Evolutionary conservation across 2,113 vertebrate species (phyloP).

Genomic region (Siphamia tubifer): DNA sequence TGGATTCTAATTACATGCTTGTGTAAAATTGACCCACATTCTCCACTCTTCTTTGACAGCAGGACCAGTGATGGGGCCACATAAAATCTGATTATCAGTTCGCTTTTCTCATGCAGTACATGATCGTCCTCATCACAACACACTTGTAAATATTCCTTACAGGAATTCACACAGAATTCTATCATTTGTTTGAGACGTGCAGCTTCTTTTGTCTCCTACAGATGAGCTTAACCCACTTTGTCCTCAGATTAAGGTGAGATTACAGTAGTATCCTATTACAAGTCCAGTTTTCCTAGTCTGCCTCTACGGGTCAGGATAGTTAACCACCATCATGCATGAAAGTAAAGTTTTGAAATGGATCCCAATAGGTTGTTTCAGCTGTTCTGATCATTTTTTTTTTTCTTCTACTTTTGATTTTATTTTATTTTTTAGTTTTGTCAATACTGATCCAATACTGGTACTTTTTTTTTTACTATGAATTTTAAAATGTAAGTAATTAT

Average conservation of each 20-base stretch:
- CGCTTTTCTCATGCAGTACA: not conserved
- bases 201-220: slow-evolving; percentile 7
- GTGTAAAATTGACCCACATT: slow-evolving; percentile 23
- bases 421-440: too few relatives aligned
- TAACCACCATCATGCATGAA: not conserved
- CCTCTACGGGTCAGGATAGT: not conserved
- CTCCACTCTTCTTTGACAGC: not conserved
- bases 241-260: slow-evolving; percentile 58
- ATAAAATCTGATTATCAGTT: not conserved
- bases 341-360: slow-evolving; percentile 21
- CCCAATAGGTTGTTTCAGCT: not conserved
- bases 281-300: slow-evolving; percentile 1
- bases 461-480: too few relatives aligned
- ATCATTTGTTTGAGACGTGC: not conserved
- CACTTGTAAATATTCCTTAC: not conserved
- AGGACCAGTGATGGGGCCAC: not conserved
- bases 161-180: too few relatives aligned
- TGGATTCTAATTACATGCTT: not conserved
- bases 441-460: too few relatives aligned
- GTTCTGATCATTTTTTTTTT: too few relatives aligned
- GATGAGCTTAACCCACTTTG: slow-evolving; percentile 51
- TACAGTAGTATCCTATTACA: slow-evolving; percentile 51
- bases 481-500: too few relatives aligned
- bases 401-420: too few relatives aligned
- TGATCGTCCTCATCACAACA: not conserved